phyloP scores from a whole-genome alignment of 2,797 vertebrate genomes.

The Mus spretus region DNA sequence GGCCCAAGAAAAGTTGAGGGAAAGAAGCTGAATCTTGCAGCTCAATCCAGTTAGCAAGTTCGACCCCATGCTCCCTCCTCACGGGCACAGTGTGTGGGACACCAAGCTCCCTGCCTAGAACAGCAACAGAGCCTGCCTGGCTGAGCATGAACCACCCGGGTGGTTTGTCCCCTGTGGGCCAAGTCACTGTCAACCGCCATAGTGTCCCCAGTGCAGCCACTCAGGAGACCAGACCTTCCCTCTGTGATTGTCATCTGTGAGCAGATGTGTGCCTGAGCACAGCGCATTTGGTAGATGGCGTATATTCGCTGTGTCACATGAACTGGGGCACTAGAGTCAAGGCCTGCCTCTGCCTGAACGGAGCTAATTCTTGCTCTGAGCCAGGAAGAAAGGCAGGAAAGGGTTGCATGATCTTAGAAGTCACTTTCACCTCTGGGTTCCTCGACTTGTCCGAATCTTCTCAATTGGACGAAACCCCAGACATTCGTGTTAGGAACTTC shows the following conservation, averaged over 20 bases:
- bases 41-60: neutral
- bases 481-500: neutral
- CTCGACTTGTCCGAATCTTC: neutral
- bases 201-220: neutral
- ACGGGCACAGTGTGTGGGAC: neutral
- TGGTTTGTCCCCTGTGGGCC: neutral
- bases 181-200: neutral
- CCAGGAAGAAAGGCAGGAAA: neutral
- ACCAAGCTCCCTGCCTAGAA: neutral
- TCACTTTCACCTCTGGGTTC: constrained; percentile 3
- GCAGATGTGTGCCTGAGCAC: neutral
- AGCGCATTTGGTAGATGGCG: neutral
- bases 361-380: neutral
- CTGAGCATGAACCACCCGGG: too few species aligned
- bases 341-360: neutral
- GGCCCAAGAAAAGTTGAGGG: neutral
- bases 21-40: neutral
- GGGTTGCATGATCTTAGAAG: constrained; percentile 9
- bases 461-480: neutral
- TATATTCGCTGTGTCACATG: fast-evolving
- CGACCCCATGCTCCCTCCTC: fast-evolving
- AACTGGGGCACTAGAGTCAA: neutral
- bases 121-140: neutral
- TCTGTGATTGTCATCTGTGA: neutral
- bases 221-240: neutral